Conservation (phyloP, 2,113 vertebrate species). For the Hippolais icterina region DNA sequence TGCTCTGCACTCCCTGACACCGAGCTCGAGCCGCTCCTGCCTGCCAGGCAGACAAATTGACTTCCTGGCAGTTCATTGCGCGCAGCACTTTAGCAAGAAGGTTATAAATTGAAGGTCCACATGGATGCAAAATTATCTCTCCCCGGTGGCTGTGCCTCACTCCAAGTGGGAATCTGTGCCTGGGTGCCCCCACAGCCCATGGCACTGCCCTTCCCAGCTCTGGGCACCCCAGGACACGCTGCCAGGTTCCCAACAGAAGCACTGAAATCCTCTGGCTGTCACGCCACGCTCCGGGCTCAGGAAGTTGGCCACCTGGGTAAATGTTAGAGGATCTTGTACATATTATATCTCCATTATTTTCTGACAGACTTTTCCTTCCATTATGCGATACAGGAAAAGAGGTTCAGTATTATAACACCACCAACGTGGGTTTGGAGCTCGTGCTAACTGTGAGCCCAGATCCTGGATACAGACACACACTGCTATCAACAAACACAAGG, state of each 20-base stretch:
- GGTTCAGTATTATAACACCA: constrained; percentile 56
- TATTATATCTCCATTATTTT: constrained; percentile 64
- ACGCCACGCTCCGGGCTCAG: background rate
- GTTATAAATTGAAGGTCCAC: background rate
- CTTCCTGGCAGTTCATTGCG: background rate
- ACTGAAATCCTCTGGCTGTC: background rate
- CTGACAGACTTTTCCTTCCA: constrained; percentile 74
- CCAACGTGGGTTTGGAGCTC: constrained; percentile 46
- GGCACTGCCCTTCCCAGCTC: background rate
- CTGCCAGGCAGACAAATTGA: background rate
- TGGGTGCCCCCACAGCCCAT: accelerated
- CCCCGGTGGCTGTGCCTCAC: accelerated
- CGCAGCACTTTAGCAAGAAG: background rate
- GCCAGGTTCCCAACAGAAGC: background rate
- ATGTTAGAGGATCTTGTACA: constrained; percentile 63
- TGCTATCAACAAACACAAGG: constrained; percentile 76
- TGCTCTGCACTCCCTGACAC: accelerated
- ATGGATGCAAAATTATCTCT: background rate
- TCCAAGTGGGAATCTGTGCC: background rate
- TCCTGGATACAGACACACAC: constrained; percentile 79
- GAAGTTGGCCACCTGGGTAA: constrained; percentile 73
- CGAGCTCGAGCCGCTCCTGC: accelerated
- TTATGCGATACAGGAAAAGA: constrained; percentile 78
- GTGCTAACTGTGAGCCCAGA: constrained; percentile 64
- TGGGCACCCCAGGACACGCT: accelerated